Conservation (phyloP, 2,797 vertebrate species). For the Pangasius sanitwongsei region DNA sequence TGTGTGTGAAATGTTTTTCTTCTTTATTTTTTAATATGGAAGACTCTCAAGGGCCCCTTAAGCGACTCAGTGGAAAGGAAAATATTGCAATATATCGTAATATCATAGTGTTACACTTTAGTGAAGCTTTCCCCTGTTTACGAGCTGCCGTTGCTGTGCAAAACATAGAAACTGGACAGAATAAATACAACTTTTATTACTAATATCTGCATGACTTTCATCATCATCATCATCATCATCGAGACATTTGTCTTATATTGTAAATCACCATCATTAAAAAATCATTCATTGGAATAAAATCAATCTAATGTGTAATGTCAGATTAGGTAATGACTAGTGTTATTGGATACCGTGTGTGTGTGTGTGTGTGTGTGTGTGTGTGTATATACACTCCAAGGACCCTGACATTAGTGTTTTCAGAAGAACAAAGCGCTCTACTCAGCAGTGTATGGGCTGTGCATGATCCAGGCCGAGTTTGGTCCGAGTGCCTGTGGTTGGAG, state of each 20-base stretch:
- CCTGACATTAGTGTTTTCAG: slow-evolving; percentile 80
- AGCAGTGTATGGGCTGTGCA: slow-evolving; percentile 67
- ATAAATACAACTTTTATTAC: slow-evolving; percentile 91
- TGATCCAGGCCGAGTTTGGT: slow-evolving; percentile 50
- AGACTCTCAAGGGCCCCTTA: slow-evolving; percentile 62
- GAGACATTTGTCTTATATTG: slow-evolving; percentile 57
- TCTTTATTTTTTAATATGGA: slow-evolving; percentile 52
- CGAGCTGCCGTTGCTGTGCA: slow-evolving; percentile 99
- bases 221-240: slow-evolving; percentile 56
- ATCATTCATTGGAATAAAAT: slow-evolving; percentile 29
- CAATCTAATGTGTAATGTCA: slow-evolving; percentile 61
- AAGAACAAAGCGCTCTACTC: slow-evolving; percentile 86
- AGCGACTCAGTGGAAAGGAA: neutral
- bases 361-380: slow-evolving; percentile 31
- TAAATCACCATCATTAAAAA: slow-evolving; percentile 52
- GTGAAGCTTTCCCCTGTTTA: slow-evolving; percentile 72
- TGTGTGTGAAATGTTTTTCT: neutral
- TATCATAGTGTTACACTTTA: neutral
- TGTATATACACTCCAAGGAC: slow-evolving; percentile 63
- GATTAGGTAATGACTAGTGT: slow-evolving; percentile 79
- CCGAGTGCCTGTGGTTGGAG: slow-evolving; percentile 48
- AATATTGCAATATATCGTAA: neutral
- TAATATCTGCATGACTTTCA: slow-evolving; percentile 69
- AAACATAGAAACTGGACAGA: slow-evolving; percentile 92
- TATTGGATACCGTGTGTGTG: slow-evolving; percentile 5